Conservation (phyloP, 2,888 invertebrate genomes). For the Hirtodrosophila cameraria region DNA sequence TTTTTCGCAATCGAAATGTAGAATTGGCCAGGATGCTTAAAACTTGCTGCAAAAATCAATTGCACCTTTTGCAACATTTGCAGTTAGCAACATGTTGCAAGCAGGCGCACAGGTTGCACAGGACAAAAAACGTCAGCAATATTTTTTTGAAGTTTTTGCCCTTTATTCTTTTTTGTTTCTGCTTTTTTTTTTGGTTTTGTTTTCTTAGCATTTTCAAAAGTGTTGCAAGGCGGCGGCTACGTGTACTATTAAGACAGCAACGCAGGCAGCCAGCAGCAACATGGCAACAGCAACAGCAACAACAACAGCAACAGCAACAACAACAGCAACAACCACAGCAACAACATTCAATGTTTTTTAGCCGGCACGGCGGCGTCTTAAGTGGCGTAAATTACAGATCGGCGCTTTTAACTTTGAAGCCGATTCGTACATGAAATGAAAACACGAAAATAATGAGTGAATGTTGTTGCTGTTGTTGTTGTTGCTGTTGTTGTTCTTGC, state of each 20-base stretch:
- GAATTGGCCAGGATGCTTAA: too few species aligned
- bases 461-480: constrained; percentile 67
- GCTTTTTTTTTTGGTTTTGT: not conserved
- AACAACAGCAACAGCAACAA: constrained; percentile 35
- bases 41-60: too few species aligned
- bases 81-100: constrained; percentile 28
- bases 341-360: constrained; percentile 58
- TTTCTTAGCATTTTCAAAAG: constrained; percentile 39
- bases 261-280: constrained; percentile 49
- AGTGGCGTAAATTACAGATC: constrained; percentile 84
- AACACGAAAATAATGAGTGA: constrained; percentile 83
- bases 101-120: constrained; percentile 21
- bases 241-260: constrained; percentile 68
- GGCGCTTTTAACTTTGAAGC: constrained; percentile 84
- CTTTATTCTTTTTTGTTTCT: constrained; percentile 3
- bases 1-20: too few species aligned
- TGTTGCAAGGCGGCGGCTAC: constrained; percentile 59
- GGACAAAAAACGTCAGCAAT: constrained; percentile 4
- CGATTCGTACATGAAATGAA: constrained; percentile 83
- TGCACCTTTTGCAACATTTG: not conserved
- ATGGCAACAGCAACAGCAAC: constrained; percentile 41
- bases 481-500: constrained; percentile 44
- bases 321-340: constrained; percentile 45
- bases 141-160: constrained; percentile 5
- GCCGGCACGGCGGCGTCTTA: constrained; percentile 82